These are phyloP conservation scores for Bostrychus sinensis DNA, from an alignment of 2,113 vertebrate genomes.

Conservation along the genomic window DNA sequence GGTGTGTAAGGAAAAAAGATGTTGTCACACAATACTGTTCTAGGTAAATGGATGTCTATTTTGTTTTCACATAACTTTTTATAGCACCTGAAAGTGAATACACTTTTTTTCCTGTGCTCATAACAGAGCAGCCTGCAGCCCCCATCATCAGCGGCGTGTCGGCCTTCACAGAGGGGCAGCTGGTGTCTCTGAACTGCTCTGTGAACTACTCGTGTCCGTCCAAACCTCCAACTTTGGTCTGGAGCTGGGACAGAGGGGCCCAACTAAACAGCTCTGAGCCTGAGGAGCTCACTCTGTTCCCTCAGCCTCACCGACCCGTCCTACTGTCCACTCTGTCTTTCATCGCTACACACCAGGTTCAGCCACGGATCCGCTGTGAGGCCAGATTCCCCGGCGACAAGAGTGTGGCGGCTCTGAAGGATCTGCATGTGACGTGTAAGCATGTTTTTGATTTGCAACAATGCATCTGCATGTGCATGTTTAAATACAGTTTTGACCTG, in stretches of 20 bases:
- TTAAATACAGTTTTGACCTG: background rate
- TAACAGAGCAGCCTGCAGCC: constrained; percentile 65
- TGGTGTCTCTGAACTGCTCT: constrained; percentile 77
- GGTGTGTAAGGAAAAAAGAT: no score
- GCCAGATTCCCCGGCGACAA: constrained; percentile 55
- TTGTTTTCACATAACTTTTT: background rate
- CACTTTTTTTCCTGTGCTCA: background rate
- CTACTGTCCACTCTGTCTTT: constrained; percentile 71
- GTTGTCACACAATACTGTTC: no score
- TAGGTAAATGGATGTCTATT: no score
- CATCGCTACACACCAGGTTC: constrained; percentile 62
- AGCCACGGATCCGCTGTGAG: constrained; percentile 74
- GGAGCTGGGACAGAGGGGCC: constrained; percentile 66
- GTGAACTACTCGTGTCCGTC: constrained; percentile 70
- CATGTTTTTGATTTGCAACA: background rate
- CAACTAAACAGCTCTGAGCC: constrained; percentile 33
- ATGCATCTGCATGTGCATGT: background rate
- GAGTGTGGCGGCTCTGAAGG: constrained; percentile 3
- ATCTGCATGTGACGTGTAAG: constrained; percentile 80
- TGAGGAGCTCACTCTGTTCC: constrained; percentile 20
- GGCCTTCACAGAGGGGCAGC: constrained; percentile 69
- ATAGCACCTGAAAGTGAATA: no score
- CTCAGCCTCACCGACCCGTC: constrained; percentile 27
- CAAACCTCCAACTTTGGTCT: constrained; percentile 65
- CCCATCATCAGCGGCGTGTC: constrained; percentile 67